A percentile compares a stretch with the other conserved stretches of the same genome.
Evolutionary conservation across 2,113 vertebrate species (phyloP).

Genomic region (Uropsilus gracilis): DNA sequence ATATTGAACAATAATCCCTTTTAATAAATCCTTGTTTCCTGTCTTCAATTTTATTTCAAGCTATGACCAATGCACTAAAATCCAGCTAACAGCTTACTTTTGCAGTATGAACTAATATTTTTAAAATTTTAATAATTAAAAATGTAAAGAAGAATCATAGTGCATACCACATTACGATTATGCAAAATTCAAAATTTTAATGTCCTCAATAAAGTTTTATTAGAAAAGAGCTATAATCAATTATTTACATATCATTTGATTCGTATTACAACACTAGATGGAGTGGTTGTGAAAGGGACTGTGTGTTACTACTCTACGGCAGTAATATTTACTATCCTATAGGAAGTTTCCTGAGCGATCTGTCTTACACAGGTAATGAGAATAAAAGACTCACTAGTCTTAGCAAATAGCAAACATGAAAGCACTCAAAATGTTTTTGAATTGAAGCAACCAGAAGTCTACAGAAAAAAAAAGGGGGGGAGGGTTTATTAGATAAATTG

Average conservation of each 20-base stretch:
- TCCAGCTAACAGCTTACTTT: not conserved
- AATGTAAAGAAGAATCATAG: not conserved
- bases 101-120: not conserved
- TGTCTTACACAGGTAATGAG: not conserved
- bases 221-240: not conserved
- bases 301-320: accelerated
- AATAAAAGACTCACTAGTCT: not conserved
- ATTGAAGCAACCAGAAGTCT: not conserved
- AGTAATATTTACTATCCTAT: not conserved
- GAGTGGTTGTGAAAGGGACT: not conserved
- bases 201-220: not conserved
- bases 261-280: not conserved
- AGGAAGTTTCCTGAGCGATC: not conserved
- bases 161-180: not conserved
- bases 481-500: not conserved
- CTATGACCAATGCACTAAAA: not conserved
- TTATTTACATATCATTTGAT: not conserved
- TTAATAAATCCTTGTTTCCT: not conserved
- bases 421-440: not conserved
- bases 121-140: not conserved
- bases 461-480: not conserved
- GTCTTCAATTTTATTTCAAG: not conserved
- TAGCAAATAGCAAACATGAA: not conserved
- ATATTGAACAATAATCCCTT: not conserved
- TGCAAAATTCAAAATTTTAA: not conserved